phyloP scores from a whole-genome alignment of 2,888 invertebrate genomes.

The Caenorhabditis zanzibari region DNA sequence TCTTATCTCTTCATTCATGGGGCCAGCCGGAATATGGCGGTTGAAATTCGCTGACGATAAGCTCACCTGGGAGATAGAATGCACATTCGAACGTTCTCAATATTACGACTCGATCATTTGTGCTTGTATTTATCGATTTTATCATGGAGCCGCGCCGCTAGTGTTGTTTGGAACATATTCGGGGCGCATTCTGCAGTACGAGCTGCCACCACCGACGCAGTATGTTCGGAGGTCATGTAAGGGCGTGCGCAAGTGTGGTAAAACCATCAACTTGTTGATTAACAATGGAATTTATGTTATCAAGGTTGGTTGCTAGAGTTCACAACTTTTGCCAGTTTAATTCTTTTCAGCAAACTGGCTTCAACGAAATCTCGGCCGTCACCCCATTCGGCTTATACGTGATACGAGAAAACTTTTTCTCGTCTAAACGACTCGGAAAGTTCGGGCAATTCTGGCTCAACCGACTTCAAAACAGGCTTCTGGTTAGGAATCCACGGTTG shows the following conservation, averaged over 20 bases:
- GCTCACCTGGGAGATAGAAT: slow-evolving; percentile 54
- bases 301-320: slow-evolving; percentile 1
- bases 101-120: slow-evolving; percentile 62
- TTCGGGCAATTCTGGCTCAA: slow-evolving; percentile 28
- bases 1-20: slow-evolving; percentile 63
- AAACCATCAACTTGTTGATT: slow-evolving; percentile 38
- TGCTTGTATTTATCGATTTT: slow-evolving; percentile 62
- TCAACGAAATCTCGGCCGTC: slow-evolving; percentile 58
- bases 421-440: slow-evolving; percentile 1
- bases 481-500: not conserved
- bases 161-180: slow-evolving; percentile 57
- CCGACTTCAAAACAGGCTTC: slow-evolving; percentile 21
- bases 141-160: slow-evolving; percentile 49
- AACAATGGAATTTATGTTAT: slow-evolving; percentile 36
- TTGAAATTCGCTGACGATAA: slow-evolving; percentile 54
- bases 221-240: slow-evolving; percentile 26
- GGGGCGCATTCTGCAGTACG: slow-evolving; percentile 59
- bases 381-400: slow-evolving; percentile 53
- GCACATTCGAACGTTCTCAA: slow-evolving; percentile 50
- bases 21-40: slow-evolving; percentile 63
- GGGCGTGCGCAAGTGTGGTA: slow-evolving; percentile 8
- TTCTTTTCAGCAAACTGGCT: slow-evolving; percentile 51
- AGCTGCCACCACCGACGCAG: slow-evolving; percentile 52
- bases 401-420: slow-evolving; percentile 40
- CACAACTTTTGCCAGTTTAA: not conserved